Percentiles rank a stretch among this genome's conserved stretches.
These are phyloP conservation scores for Acrobasis consociella DNA, from an alignment of 2,888 invertebrate genomes.

Conservation along the genomic window DNA sequence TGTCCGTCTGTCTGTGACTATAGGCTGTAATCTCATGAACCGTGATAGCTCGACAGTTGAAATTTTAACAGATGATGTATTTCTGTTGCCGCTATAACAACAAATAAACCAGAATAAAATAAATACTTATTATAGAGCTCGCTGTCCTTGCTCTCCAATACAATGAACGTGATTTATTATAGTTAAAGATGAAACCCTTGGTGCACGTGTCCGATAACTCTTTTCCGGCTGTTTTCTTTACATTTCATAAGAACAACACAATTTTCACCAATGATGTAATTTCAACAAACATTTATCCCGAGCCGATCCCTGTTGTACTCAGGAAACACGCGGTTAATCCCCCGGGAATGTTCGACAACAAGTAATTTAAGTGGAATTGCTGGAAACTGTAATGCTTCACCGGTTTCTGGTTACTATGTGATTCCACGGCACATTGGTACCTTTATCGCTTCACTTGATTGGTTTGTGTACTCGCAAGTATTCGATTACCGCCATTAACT, in stretches of 20 bases:
- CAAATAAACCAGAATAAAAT: no score
- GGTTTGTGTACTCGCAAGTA: neutral
- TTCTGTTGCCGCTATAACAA: no score
- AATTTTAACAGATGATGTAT: no score
- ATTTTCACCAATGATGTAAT: neutral
- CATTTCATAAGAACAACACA: neutral
- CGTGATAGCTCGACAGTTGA: no score
- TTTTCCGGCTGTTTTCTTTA: no score
- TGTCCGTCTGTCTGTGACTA: no score
- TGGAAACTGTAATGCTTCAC: neutral
- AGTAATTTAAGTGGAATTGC: neutral
- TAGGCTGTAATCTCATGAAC: no score
- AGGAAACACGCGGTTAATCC: neutral
- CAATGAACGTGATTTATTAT: no score
- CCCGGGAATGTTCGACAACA: neutral
- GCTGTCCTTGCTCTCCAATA: no score
- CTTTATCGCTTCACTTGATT: neutral
- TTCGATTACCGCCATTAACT: neutral
- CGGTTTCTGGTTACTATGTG: neutral
- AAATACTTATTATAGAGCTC: no score
- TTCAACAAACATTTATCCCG: neutral
- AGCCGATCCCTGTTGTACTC: neutral
- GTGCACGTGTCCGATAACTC: no score
- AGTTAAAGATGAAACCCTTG: no score
- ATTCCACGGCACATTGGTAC: neutral